Conservation (phyloP, 2,797 vertebrate species). For the Dendrocincla fuliginosa region DNA sequence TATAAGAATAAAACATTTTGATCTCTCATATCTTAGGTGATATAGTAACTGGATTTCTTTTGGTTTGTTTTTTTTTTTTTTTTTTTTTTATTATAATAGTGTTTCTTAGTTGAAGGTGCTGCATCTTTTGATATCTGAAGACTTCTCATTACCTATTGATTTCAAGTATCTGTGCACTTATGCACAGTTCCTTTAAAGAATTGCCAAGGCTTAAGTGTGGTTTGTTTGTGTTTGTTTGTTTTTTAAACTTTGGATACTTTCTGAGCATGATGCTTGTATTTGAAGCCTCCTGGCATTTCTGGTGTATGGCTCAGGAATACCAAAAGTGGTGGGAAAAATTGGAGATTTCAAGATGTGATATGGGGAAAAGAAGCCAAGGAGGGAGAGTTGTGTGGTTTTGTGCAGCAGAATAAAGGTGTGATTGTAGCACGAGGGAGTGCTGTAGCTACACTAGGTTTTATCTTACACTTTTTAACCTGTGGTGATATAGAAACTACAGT, state of each 20-base stretch:
- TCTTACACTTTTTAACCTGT: background rate
- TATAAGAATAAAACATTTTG: constrained; percentile 10
- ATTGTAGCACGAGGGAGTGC: background rate
- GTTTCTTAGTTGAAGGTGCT: background rate
- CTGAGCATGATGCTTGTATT: background rate
- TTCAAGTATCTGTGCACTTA: background rate
- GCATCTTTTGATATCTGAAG: background rate
- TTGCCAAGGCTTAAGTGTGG: background rate
- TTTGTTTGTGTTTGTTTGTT: background rate
- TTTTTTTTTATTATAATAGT: background rate
- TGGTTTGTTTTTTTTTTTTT: background rate
- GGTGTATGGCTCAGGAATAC: background rate
- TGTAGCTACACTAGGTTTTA: background rate
- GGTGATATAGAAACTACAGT: background rate
- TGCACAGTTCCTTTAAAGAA: constrained; percentile 15
- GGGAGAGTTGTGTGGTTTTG: background rate
- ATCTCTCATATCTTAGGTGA: constrained; percentile 35
- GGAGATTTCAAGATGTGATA: background rate
- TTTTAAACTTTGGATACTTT: background rate
- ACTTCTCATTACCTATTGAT: background rate
- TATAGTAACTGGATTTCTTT: constrained; percentile 35
- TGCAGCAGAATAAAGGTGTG: background rate
- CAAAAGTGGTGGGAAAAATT: background rate
- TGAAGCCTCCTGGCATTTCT: constrained; percentile 7
- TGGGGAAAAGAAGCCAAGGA: background rate